Evolutionary conservation across 2,888 invertebrate genomes (phyloP).

Genomic region (Digitonthophagus gazella): DNA sequence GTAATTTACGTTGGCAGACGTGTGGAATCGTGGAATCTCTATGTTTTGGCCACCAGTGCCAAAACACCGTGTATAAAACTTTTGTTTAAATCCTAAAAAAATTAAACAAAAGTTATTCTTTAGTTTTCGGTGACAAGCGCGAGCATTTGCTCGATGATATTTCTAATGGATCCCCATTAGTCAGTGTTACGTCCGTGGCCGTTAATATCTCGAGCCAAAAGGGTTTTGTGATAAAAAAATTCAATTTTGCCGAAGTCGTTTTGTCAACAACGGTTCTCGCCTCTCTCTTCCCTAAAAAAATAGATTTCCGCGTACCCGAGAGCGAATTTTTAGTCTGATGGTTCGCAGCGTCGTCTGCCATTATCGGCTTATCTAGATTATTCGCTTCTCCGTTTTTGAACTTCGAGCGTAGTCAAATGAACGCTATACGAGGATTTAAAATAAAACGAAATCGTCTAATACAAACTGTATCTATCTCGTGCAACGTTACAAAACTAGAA

Average conservation of each 20-base stretch:
- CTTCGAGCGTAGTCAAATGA: not conserved
- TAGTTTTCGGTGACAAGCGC: too few relatives aligned
- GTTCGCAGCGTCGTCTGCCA: not conserved
- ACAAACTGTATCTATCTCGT: too few relatives aligned
- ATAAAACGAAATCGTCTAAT: not conserved
- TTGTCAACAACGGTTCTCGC: not conserved
- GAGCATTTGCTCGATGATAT: not conserved
- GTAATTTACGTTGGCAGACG: not conserved
- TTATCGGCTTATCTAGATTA: not conserved
- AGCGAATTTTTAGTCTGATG: not conserved
- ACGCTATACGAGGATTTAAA: not conserved
- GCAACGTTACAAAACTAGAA: too few relatives aligned
- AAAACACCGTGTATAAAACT: not conserved
- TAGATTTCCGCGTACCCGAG: not conserved
- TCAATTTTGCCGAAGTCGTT: not conserved
- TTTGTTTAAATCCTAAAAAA: not conserved
- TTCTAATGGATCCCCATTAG: not conserved
- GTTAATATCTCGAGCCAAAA: not conserved
- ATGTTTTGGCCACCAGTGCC: not conserved
- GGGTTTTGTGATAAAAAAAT: not conserved
- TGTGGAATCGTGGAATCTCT: not conserved
- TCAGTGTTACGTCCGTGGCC: not conserved
- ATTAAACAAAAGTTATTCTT: too few relatives aligned
- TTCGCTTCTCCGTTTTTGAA: not conserved
- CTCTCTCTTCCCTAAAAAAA: not conserved